Evolutionary conservation across 2,113 vertebrate genomes (phyloP).

Genomic region (Nycticryphes semicollaris): DNA sequence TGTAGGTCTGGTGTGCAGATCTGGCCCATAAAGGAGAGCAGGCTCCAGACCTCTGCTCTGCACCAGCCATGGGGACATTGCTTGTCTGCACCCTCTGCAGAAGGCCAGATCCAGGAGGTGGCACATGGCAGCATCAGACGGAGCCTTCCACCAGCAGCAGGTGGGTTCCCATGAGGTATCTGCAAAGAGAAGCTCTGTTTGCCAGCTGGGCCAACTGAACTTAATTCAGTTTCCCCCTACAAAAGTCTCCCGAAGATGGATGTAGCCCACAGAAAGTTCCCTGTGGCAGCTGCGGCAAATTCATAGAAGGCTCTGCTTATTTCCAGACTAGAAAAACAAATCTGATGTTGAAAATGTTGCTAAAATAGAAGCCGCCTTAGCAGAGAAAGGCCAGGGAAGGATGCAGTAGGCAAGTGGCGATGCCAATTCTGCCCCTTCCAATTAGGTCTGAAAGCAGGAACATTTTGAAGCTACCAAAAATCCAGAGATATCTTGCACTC

Average conservation of each 20-base stretch:
- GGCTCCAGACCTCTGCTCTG: background rate
- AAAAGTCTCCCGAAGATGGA: background rate
- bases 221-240: background rate
- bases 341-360: background rate
- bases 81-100: background rate
- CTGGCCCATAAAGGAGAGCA: background rate
- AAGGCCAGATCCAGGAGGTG: background rate
- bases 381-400: background rate
- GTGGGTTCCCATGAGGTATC: background rate
- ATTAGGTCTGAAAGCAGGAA: background rate
- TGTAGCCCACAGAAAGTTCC: background rate
- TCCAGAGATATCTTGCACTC: background rate
- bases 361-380: background rate
- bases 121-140: rapidly evolving
- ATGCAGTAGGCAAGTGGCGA: background rate
- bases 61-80: rapidly evolving
- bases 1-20: background rate
- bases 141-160: background rate
- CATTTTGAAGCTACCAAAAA: background rate
- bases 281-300: background rate
- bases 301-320: background rate
- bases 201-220: background rate
- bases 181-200: background rate
- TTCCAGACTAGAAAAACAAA: background rate
- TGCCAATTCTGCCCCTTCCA: background rate